Percentiles rank a stretch among this genome's conserved stretches.
Evolutionary conservation across 2,113 vertebrate species (phyloP).

Genomic region (Procapra przewalskii): DNA sequence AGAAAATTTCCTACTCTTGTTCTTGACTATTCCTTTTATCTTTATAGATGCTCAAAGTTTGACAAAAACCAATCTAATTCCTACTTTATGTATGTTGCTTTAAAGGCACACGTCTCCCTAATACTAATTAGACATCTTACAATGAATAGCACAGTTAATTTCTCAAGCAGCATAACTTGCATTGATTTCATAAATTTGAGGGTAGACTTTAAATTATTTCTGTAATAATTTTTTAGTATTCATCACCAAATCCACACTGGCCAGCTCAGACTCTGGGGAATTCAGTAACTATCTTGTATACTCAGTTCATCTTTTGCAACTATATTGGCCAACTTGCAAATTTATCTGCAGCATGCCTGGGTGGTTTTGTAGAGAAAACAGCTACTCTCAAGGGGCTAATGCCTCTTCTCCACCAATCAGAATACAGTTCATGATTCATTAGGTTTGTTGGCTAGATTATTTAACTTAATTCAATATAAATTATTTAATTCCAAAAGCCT

Average conservation of each 20-base stretch:
- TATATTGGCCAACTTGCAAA: constrained; percentile 60
- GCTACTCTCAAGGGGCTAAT: constrained; percentile 53
- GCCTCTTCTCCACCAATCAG: constrained; percentile 59
- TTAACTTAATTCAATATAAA: constrained; percentile 75
- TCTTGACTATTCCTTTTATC: neutral
- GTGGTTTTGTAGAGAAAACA: constrained; percentile 57
- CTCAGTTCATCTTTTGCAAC: constrained; percentile 67
- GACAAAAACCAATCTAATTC: constrained; percentile 27
- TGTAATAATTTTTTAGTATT: constrained; percentile 70
- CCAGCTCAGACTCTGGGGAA: constrained; percentile 48
- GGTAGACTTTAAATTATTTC: constrained; percentile 59
- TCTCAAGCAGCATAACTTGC: constrained; percentile 56
- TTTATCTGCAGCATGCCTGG: constrained; percentile 48
- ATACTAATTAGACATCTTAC: constrained; percentile 45
- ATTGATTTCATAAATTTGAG: constrained; percentile 65
- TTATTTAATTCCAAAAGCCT: constrained; percentile 71
- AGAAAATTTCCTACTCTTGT: neutral
- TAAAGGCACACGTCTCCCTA: constrained; percentile 23
- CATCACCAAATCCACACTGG: constrained; percentile 43
- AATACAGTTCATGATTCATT: constrained; percentile 63
- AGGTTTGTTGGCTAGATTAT: constrained; percentile 70
- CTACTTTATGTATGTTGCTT: neutral
- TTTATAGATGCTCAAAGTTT: constrained; percentile 29
- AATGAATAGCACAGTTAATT: constrained; percentile 63
- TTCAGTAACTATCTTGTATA: constrained; percentile 53